phyloP scores from a whole-genome alignment of 1,140 invertebrate genomes.

The Chrysomallon squamiferum region DNA sequence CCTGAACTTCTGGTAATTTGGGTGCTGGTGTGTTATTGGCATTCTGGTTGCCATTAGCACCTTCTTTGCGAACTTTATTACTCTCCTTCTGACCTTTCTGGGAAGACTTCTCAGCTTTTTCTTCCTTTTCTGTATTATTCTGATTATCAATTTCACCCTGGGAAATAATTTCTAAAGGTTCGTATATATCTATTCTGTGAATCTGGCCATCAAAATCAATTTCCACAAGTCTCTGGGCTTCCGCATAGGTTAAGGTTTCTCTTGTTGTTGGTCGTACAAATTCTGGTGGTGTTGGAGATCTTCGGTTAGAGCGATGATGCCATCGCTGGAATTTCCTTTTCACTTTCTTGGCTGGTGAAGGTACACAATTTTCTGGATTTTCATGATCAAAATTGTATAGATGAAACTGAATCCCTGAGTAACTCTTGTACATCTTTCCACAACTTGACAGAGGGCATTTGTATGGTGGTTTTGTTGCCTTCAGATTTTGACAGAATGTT shows the following conservation, averaged over 20 bases:
- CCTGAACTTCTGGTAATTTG: constrained; percentile 81
- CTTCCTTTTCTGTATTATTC: constrained; percentile 60
- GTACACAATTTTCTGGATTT: constrained; percentile 54
- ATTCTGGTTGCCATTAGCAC: constrained; percentile 21
- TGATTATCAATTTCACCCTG: constrained; percentile 62
- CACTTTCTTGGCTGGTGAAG: constrained; percentile 40
- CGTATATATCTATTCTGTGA: constrained; percentile 66
- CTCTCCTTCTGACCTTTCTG: constrained; percentile 46
- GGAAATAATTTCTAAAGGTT: constrained; percentile 64
- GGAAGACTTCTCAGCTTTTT: constrained; percentile 57
- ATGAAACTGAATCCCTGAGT: constrained; percentile 85
- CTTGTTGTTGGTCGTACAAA: constrained; percentile 47
- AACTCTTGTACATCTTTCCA: constrained; percentile 84
- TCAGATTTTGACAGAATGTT: constrained; percentile 82
- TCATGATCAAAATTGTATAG: constrained; percentile 84
- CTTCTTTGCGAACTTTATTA: constrained; percentile 53
- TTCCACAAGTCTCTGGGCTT: constrained; percentile 82
- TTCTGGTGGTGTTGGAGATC: constrained; percentile 62
- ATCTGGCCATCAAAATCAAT: constrained; percentile 79
- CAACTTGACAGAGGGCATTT: constrained; percentile 83
- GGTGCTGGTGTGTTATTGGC: constrained; percentile 20
- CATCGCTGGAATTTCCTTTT: constrained; percentile 39
- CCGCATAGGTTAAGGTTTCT: constrained; percentile 74
- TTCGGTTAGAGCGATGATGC: constrained; percentile 52
- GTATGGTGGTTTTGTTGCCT: constrained; percentile 82